phyloP scores from a whole-genome alignment of 1,140 invertebrate species.

The Saccostrea glomerata region DNA sequence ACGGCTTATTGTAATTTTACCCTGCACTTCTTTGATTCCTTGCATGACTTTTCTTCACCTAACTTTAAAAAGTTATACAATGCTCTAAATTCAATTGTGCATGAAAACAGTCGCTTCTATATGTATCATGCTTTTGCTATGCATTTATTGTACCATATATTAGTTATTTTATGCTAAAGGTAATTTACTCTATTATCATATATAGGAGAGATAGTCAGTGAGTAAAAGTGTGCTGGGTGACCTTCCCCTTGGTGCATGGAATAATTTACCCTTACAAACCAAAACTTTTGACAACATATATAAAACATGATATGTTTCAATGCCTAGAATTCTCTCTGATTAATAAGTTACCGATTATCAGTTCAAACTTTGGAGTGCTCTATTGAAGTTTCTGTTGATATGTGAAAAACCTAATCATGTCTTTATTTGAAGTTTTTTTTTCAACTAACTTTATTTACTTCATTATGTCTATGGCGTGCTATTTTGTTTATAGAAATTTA shows the following conservation, averaged over 20 bases:
- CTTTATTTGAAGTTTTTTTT: constrained; percentile 6
- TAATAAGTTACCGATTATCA: background rate
- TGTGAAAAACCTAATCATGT: background rate
- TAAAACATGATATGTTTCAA: background rate
- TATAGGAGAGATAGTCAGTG: constrained; percentile 32
- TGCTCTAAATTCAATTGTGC: background rate
- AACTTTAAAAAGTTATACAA: background rate
- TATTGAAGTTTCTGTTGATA: background rate
- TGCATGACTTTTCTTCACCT: background rate
- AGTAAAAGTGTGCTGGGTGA: constrained; percentile 31
- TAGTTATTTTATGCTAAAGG: background rate
- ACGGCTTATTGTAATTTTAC: background rate
- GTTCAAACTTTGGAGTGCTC: background rate
- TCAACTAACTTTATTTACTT: background rate
- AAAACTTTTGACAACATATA: background rate
- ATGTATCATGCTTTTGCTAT: background rate
- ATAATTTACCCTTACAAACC: constrained; percentile 1
- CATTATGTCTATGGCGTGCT: background rate
- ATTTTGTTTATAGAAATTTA: background rate
- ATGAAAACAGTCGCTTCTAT: background rate
- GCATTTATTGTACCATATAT: background rate
- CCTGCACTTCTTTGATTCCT: background rate
- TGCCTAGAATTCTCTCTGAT: background rate
- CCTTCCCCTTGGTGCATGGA: constrained; percentile 12
- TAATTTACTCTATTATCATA: constrained; percentile 35